phyloP scores from a whole-genome alignment of 2,888 invertebrate species.

The Schizaphis graminum region DNA sequence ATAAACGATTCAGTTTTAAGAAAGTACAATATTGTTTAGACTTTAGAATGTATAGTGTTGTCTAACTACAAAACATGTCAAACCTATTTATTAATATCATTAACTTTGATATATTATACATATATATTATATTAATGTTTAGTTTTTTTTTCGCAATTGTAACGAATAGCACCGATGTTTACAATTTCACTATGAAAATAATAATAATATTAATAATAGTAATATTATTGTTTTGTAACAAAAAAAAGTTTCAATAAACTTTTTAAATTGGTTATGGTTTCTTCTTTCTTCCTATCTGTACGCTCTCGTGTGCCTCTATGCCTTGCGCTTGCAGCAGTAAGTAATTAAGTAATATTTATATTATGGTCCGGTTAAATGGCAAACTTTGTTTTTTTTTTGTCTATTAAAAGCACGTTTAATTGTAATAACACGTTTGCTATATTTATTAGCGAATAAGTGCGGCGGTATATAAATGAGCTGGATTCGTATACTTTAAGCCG shows the following conservation, averaged over 20 bases:
- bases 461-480: background rate
- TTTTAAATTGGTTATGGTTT: slow-evolving; percentile 61
- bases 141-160: slow-evolving; percentile 45
- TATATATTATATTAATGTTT: slow-evolving; percentile 47
- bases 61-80: slow-evolving; percentile 57
- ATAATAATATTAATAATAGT: slow-evolving; percentile 46
- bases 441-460: background rate
- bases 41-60: slow-evolving; percentile 60
- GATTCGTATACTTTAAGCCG: background rate
- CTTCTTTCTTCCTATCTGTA: slow-evolving; percentile 62
- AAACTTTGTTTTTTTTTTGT: background rate
- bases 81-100: slow-evolving; percentile 42
- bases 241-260: slow-evolving; percentile 59
- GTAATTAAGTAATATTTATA: background rate
- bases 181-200: slow-evolving; percentile 31
- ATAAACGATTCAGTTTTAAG: slow-evolving; percentile 21
- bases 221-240: slow-evolving; percentile 53
- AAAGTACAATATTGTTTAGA: slow-evolving; percentile 39
- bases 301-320: slow-evolving; percentile 24
- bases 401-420: slow-evolving; percentile 48
- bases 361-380: background rate
- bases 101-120: slow-evolving; percentile 42
- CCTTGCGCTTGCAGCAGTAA: slow-evolving; percentile 40
- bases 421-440: slow-evolving; percentile 38
- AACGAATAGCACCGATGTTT: slow-evolving; percentile 52